A percentile compares a stretch with the other conserved stretches of the same genome.
phyloP scores from a whole-genome alignment of 2,113 vertebrate genomes.

The Hyla sarda region DNA sequence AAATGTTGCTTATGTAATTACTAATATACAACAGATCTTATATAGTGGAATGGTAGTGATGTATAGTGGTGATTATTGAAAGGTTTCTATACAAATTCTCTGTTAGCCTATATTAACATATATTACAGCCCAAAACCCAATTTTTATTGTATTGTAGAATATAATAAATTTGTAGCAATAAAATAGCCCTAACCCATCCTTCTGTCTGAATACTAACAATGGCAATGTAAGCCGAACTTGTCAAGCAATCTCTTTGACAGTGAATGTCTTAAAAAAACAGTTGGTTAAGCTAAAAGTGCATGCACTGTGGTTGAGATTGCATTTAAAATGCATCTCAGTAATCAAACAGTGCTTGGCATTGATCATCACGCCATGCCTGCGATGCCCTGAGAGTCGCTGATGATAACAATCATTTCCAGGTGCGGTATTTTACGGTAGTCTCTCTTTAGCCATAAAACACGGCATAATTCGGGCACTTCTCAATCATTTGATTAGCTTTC shows the following conservation, averaged over 20 bases:
- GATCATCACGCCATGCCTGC: constrained; percentile 51
- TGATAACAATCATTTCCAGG: constrained; percentile 28
- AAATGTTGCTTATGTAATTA: too few species aligned
- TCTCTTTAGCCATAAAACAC: constrained; percentile 42
- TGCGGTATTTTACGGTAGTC: constrained; percentile 47
- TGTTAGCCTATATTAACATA: too few species aligned
- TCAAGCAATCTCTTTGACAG: constrained; percentile 57
- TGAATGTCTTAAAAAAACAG: constrained; percentile 29
- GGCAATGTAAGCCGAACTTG: constrained; percentile 58
- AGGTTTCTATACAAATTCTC: too few species aligned
- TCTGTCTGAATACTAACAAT: constrained; percentile 32
- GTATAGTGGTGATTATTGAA: too few species aligned
- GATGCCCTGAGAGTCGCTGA: constrained; percentile 45
- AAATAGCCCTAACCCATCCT: too few species aligned
- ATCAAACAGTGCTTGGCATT: constrained; percentile 44
- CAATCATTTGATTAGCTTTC: constrained; percentile 57
- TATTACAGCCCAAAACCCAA: too few species aligned
- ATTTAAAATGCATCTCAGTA: constrained; percentile 56
- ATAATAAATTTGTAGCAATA: too few species aligned
- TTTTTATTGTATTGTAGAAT: too few species aligned
- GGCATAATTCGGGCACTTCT: constrained; percentile 34
- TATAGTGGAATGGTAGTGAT: too few species aligned
- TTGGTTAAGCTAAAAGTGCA: constrained; percentile 58
- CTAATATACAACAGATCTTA: too few species aligned
- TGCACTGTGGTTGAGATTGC: constrained; percentile 53